Conservation (phyloP, 1,140 invertebrate genomes). For the Latrodectus geometricus region DNA sequence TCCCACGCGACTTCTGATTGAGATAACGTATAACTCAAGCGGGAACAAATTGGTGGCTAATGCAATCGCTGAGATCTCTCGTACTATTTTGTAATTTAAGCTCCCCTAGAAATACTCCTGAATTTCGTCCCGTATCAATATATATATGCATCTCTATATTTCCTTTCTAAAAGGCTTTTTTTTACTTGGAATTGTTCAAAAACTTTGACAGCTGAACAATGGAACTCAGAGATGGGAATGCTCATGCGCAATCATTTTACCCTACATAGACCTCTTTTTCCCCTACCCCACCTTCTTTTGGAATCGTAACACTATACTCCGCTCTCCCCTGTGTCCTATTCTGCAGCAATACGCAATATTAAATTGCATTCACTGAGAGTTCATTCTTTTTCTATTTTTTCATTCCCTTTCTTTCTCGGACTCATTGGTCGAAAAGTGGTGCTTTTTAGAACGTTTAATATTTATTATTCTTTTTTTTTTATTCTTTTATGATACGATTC, state of each 20-base stretch:
- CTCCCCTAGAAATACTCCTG: constrained; percentile 6
- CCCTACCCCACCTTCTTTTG: no score
- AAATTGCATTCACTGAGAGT: constrained; percentile 50
- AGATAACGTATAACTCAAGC: constrained; percentile 14
- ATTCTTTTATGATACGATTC: background rate
- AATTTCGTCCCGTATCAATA: constrained; percentile 2
- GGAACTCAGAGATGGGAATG: constrained; percentile 4
- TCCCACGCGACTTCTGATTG: constrained; percentile 35
- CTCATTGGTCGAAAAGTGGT: background rate
- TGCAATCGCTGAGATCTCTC: constrained; percentile 43
- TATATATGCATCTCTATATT: constrained; percentile 14
- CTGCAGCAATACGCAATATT: constrained; percentile 58
- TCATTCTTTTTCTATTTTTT: constrained; percentile 8
- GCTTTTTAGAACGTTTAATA: background rate
- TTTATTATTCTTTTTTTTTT: background rate
- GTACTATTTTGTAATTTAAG: constrained; percentile 47
- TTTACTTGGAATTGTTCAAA: constrained; percentile 9
- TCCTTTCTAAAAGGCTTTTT: background rate
- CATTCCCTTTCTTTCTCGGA: constrained; percentile 7
- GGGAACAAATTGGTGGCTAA: constrained; percentile 31
- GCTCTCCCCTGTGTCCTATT: constrained; percentile 42
- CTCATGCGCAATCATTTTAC: constrained; percentile 1
- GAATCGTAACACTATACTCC: constrained; percentile 50
- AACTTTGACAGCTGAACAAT: constrained; percentile 57
- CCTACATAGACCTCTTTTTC: background rate